These are phyloP conservation scores for Heterotilapia buettikoferi DNA, from an alignment of 2,113 vertebrate genomes.

Conservation along the genomic window DNA sequence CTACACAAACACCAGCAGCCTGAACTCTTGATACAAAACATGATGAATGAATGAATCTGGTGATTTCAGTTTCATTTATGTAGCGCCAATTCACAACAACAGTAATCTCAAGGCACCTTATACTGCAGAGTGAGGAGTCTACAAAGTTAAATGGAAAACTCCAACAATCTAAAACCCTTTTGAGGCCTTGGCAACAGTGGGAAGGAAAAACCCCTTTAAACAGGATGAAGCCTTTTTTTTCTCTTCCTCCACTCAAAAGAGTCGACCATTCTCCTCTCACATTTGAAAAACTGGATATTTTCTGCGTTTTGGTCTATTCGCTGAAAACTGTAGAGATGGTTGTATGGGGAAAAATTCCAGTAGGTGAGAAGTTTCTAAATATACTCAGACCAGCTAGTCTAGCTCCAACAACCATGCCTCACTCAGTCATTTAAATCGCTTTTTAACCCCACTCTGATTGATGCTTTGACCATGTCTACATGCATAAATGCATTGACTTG, in stretches of 20 bases:
- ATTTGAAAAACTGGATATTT: background rate
- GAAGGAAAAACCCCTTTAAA: background rate
- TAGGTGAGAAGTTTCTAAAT: background rate
- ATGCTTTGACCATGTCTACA: background rate
- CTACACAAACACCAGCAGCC: background rate
- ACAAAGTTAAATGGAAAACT: background rate
- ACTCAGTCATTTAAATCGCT: background rate
- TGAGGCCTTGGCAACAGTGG: background rate
- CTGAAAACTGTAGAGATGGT: background rate
- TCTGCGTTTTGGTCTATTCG: accelerated
- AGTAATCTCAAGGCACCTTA: background rate
- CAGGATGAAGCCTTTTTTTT: background rate
- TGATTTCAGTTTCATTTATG: background rate
- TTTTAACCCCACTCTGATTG: background rate
- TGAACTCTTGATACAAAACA: background rate
- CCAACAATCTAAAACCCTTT: background rate
- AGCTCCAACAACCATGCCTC: background rate
- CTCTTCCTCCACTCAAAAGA: background rate
- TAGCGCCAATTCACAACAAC: background rate
- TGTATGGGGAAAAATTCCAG: background rate
- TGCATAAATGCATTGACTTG: background rate
- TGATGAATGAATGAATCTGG: background rate
- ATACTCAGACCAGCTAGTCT: background rate
- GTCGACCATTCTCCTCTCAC: background rate
- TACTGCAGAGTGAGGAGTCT: background rate